Base-by-base conservation (phyloP, 2,797 vertebrate species). In the Ctenopoma kingsleyae region DNA sequence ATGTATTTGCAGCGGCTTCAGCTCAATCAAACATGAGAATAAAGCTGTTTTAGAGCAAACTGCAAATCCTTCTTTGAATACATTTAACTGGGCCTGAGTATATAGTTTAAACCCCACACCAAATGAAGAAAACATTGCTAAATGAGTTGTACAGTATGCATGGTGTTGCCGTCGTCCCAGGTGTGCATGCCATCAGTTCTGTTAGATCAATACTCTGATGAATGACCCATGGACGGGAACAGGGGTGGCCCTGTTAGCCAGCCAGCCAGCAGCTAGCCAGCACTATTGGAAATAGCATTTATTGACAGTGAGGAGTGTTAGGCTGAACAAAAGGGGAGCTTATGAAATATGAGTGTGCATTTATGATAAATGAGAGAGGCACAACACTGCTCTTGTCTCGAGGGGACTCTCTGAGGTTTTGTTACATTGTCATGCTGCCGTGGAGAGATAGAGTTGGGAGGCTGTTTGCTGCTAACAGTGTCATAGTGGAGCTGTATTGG, bases 131-230 rank as follows among this genome's bases (percentile, higher is more conserved):
- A 78, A 79, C 53, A 74, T 76, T 55, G 60, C 75, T 91, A 88
- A 94, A 92, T 90, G 82, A 91, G 89, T 91, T 88, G 78, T 80
- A 46, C 8, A 19, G 43, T 46, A 88, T 93, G 85, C 80, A 77
- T 79, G 67, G 49, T 85, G 84, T 69, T 82, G 50, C 54, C 67
- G 79, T 71, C 13, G 15, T 87, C 83, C 88, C 90, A 63, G 61
- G 76, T 87, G 89, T 83, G 85, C 80, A 60, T 87, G 87, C 85
- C 83, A 81, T 91, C 88, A 90, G 71, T 86, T 87, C 64, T 66
- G 38, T 66, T 58, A 15, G 85, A 94, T 95, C 94, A 90, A 94
- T 94, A 86, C 69, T 73, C 79, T 94, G 93, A 95, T 94, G 84
- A 94, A 95, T 94, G 86, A 86, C 85, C 82, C 67, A 59, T 50